These are phyloP conservation scores for Kradibia gibbosae DNA, from an alignment of 1,140 invertebrate species.

Conservation along the genomic window DNA sequence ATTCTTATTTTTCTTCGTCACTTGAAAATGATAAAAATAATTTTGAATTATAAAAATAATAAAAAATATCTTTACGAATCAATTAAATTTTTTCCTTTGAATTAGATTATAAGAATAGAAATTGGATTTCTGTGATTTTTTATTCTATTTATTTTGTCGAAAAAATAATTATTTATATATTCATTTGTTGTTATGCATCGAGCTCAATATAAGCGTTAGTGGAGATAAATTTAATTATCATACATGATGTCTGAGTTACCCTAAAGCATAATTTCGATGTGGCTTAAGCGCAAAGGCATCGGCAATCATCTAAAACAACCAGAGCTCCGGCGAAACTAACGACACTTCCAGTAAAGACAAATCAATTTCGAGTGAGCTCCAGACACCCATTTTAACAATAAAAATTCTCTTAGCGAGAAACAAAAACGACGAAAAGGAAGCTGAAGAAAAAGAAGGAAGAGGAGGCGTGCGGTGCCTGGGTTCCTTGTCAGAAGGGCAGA, in stretches of 20 bases:
- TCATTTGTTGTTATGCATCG: neutral
- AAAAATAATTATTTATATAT: neutral
- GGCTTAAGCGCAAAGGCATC: neutral
- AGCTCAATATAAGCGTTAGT: neutral
- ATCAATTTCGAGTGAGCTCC: slow-evolving; percentile 42
- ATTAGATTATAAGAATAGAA: neutral
- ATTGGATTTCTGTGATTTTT: neutral
- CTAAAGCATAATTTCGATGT: neutral
- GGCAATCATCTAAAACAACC: slow-evolving; percentile 29
- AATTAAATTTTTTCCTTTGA: neutral
- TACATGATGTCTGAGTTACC: neutral
- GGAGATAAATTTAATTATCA: slow-evolving; percentile 10
- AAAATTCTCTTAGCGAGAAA: slow-evolving; percentile 51
- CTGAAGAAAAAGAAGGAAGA: slow-evolving; percentile 7
- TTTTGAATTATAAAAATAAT: neutral
- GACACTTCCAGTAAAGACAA: slow-evolving; percentile 49
- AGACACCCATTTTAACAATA: slow-evolving; percentile 41
- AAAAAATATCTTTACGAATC: neutral
- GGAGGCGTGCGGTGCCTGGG: slow-evolving; percentile 17
- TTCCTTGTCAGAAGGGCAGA: slow-evolving; percentile 38
- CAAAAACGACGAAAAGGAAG: slow-evolving; percentile 9
- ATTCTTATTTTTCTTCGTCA: neutral
- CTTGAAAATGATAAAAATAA: neutral
- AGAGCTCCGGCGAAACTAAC: slow-evolving; percentile 21
- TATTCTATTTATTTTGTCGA: neutral